These are phyloP conservation scores for Ataeniobius toweri DNA, from an alignment of 2,797 vertebrate species.

Conservation along the genomic window DNA sequence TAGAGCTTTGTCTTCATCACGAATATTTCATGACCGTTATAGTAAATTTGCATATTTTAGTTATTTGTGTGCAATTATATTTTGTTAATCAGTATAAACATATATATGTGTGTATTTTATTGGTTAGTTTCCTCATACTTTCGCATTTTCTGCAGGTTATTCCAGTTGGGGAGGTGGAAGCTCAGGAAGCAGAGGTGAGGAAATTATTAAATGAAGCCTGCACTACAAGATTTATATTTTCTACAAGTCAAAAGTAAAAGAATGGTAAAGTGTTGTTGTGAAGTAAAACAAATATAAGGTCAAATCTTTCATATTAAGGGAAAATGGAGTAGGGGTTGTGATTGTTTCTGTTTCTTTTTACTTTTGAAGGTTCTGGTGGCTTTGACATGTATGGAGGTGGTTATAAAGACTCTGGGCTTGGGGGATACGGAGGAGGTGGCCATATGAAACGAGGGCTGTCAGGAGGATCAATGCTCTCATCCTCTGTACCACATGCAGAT, in stretches of 20 bases:
- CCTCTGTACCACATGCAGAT: constrained; percentile 81
- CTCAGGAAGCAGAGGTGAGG: constrained; percentile 78
- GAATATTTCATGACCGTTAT: not conserved
- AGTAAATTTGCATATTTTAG: not conserved
- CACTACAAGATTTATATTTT: too few species aligned
- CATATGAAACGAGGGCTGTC: constrained; percentile 81
- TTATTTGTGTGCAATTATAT: not conserved
- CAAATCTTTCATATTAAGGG: not conserved
- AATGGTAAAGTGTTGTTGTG: not conserved
- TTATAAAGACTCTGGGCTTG: constrained; percentile 85
- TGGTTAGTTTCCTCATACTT: not conserved
- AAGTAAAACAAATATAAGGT: not conserved
- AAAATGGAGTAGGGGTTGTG: not conserved
- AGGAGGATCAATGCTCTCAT: constrained; percentile 72
- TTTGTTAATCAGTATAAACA: not conserved
- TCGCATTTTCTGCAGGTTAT: constrained; percentile 65
- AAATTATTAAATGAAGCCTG: not conserved
- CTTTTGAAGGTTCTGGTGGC: constrained; percentile 81
- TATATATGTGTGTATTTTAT: not conserved
- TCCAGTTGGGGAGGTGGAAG: constrained; percentile 81
- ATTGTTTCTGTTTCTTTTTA: not conserved
- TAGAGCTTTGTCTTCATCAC: not conserved
- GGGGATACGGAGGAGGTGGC: constrained; percentile 79
- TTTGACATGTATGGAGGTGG: constrained; percentile 83
- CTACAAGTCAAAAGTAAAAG: not conserved